Evolutionary conservation across 2,888 invertebrate genomes (phyloP).

Genomic region (Hypsopygia costalis): DNA sequence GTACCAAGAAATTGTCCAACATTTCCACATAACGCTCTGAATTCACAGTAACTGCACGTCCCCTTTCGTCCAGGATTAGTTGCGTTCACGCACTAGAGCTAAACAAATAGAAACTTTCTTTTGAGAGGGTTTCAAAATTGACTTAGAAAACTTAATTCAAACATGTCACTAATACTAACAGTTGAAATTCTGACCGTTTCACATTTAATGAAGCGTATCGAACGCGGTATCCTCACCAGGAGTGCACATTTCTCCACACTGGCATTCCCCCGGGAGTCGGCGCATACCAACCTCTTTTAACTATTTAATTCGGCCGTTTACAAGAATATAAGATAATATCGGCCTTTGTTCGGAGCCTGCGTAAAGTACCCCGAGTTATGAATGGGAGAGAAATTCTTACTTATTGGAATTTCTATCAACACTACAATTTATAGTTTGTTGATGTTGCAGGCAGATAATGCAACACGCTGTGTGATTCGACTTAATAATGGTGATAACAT

Average conservation of each 20-base stretch:
- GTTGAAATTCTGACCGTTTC: no score
- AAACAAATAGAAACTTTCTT: neutral
- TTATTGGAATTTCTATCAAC: conserved; percentile 9
- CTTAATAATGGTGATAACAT: neutral
- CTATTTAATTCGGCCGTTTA: conserved; percentile 70
- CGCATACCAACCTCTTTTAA: conserved; percentile 46
- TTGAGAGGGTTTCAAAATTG: no score
- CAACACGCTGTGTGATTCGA: neutral
- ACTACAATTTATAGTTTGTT: conserved; percentile 8
- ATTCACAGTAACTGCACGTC: neutral
- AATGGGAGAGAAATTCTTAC: conserved; percentile 13
- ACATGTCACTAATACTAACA: no score
- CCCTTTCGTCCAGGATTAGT: neutral
- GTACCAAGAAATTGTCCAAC: no score
- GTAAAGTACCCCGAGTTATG: conserved; percentile 50
- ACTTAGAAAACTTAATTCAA: no score
- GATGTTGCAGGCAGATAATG: conserved; percentile 5
- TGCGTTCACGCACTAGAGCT: neutral
- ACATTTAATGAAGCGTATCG: no score
- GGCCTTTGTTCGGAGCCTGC: conserved; percentile 57
- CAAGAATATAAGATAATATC: conserved; percentile 52
- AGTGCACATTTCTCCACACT: neutral
- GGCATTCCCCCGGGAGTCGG: conserved; percentile 26
- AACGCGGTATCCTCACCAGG: neutral
- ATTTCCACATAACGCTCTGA: conserved; percentile 2